A percentile compares a stretch with the other conserved stretches of the same genome.
These are phyloP conservation scores for Brienomyrus brachyistius DNA, from an alignment of 2,113 vertebrate genomes.

Conservation along the genomic window DNA sequence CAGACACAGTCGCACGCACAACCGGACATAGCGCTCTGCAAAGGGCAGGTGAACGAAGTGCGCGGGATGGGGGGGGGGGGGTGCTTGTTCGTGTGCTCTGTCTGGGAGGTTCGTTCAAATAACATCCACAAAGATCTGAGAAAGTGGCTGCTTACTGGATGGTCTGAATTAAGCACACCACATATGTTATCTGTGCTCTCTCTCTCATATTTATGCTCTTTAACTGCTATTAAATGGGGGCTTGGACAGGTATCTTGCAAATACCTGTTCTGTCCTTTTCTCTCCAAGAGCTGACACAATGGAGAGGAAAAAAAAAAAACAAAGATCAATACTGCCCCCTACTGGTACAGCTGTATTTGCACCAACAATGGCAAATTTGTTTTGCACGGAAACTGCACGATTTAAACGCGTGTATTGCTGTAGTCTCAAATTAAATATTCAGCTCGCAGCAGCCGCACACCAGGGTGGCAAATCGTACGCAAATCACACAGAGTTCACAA, in stretches of 20 bases:
- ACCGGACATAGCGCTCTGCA: not conserved
- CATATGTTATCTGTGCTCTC: not conserved
- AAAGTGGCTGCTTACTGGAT: not conserved
- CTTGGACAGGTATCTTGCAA: not conserved
- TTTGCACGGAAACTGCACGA: not conserved
- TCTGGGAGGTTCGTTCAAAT: not conserved
- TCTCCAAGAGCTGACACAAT: not conserved
- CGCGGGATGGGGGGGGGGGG: not conserved
- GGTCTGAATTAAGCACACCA: not conserved
- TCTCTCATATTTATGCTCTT: not conserved
- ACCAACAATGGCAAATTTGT: not conserved
- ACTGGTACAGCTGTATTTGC: constrained; percentile 19
- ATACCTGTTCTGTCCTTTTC: not conserved
- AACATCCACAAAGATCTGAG: not conserved
- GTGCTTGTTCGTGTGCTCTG: not conserved
- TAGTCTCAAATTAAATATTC: not conserved
- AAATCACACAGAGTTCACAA: constrained; percentile 1
- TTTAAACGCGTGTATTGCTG: not conserved
- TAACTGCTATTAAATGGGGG: not conserved
- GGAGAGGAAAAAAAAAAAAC: not conserved
- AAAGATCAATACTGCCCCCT: constrained; percentile 43
- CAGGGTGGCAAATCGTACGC: not conserved
- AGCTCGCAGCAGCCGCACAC: not conserved
- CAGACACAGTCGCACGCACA: not conserved
- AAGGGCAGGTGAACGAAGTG: not conserved